Percentiles rank a stretch among this genome's conserved stretches.
Evolutionary conservation across 2,113 vertebrate genomes (phyloP).

Genomic region (Anolis carolinensis): DNA sequence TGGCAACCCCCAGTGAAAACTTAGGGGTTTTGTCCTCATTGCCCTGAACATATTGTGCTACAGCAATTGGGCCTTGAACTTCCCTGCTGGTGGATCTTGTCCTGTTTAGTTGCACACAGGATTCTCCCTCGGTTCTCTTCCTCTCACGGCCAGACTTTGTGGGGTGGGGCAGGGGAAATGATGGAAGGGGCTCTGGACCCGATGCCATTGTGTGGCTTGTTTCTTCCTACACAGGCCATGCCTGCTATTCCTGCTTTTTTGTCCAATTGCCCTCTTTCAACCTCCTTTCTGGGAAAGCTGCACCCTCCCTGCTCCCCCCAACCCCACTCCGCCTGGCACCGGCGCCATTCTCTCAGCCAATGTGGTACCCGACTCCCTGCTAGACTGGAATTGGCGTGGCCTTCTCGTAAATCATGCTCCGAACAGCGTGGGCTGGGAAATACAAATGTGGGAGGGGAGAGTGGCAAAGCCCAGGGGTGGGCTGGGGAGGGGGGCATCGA

Average conservation of each 20-base stretch:
- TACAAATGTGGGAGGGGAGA: slow-evolving; percentile 15
- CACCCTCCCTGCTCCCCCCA: slow-evolving; percentile 2
- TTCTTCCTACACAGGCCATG: not conserved
- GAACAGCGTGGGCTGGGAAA: slow-evolving; percentile 32
- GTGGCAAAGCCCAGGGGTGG: slow-evolving; percentile 23
- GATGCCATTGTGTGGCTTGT: not conserved
- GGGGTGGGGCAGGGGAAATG: too few relatives aligned
- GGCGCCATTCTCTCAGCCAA: slow-evolving; percentile 39
- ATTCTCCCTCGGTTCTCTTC: not conserved
- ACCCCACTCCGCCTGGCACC: slow-evolving; percentile 16
- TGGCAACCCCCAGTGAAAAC: not conserved
- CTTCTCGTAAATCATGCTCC: slow-evolving; percentile 41
- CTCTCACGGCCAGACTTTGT: not conserved
- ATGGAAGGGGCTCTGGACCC: not conserved
- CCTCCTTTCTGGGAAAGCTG: slow-evolving; percentile 35
- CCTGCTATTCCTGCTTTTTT: not conserved
- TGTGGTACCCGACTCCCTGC: slow-evolving; percentile 37
- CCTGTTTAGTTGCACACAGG: not conserved
- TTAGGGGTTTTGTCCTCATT: not conserved
- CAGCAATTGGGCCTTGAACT: not conserved
- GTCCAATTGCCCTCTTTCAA: not conserved
- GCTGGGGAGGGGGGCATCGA: not conserved
- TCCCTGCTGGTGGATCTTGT: not conserved
- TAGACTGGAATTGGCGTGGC: slow-evolving; percentile 35
- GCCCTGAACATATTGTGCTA: not conserved